Evolutionary conservation across 2,888 invertebrate genomes (phyloP).

Genomic region (Lasioglossum malachurum): DNA sequence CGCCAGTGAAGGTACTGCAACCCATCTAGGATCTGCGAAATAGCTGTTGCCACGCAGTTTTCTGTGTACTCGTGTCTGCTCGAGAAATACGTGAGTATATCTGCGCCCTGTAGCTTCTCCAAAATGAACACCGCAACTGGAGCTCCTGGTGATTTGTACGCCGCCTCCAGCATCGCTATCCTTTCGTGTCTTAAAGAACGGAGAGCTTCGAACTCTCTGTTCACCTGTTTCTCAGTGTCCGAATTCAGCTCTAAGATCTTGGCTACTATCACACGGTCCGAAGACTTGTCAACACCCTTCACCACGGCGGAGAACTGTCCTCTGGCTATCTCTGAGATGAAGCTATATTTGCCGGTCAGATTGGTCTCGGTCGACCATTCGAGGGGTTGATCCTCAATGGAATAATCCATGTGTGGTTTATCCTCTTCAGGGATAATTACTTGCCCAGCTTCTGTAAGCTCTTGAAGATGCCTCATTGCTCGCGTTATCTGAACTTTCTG

Average conservation of each 20-base stretch:
- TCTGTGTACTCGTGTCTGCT: constrained; percentile 96
- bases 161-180: constrained; percentile 91
- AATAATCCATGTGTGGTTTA: constrained; percentile 90
- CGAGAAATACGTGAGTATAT: constrained; percentile 95
- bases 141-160: constrained; percentile 89
- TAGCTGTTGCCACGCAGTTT: constrained; percentile 94
- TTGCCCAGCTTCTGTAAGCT: constrained; percentile 93
- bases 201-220: constrained; percentile 94
- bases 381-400: constrained; percentile 90
- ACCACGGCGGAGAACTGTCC: constrained; percentile 95
- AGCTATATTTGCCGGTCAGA: constrained; percentile 92
- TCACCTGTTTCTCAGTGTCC: constrained; percentile 87
- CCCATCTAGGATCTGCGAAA: constrained; percentile 95
- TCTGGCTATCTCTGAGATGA: constrained; percentile 93
- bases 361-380: constrained; percentile 90
- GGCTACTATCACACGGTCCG: constrained; percentile 92
- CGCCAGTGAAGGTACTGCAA: constrained; percentile 98
- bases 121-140: constrained; percentile 90
- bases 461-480: constrained; percentile 94
- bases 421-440: constrained; percentile 88
- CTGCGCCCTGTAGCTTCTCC: constrained; percentile 96
- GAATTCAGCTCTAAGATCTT: constrained; percentile 92
- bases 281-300: constrained; percentile 91
- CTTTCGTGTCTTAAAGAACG: constrained; percentile 94
- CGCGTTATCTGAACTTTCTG: constrained; percentile 92